phyloP scores from a whole-genome alignment of 2,113 vertebrate genomes.

The Myiagra hebetior region DNA sequence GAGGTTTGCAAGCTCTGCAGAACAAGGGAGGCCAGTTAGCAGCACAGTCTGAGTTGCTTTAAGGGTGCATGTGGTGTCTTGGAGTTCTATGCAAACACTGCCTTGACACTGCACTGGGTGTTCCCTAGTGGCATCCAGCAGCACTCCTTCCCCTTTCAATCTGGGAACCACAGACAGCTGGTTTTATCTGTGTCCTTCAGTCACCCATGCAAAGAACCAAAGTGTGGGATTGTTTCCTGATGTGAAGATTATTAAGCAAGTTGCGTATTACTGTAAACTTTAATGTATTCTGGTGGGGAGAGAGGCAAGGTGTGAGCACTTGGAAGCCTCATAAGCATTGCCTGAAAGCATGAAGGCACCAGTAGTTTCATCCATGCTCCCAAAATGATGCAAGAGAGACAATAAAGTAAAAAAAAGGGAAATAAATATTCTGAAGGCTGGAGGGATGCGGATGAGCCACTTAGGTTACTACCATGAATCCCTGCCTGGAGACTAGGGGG shows the following conservation, averaged over 20 bases:
- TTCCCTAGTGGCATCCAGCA: background rate
- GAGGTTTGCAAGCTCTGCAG: background rate
- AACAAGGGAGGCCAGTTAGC: background rate
- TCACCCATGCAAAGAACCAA: fast-evolving
- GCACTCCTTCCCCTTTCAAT: background rate
- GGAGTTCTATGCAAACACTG: too few species aligned
- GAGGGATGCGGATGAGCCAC: background rate
- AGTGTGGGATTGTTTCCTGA: background rate
- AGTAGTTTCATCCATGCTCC: background rate
- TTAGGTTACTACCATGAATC: background rate
- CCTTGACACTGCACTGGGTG: fast-evolving
- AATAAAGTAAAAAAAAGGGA: background rate
- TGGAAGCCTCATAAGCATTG: background rate
- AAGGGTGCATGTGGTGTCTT: fast-evolving
- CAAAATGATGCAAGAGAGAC: background rate
- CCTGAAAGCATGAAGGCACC: background rate
- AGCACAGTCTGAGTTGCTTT: background rate
- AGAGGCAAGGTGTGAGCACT: background rate
- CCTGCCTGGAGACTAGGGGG: background rate
- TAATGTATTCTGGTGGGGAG: background rate
- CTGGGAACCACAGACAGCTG: background rate
- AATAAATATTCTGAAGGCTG: background rate
- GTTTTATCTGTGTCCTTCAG: background rate
- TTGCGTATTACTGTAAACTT: fast-evolving
- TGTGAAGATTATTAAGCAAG: background rate